A percentile compares a stretch with the other conserved stretches of the same genome.
phyloP scores from a whole-genome alignment of 2,888 invertebrate genomes.

The Leucophora obtusa region DNA sequence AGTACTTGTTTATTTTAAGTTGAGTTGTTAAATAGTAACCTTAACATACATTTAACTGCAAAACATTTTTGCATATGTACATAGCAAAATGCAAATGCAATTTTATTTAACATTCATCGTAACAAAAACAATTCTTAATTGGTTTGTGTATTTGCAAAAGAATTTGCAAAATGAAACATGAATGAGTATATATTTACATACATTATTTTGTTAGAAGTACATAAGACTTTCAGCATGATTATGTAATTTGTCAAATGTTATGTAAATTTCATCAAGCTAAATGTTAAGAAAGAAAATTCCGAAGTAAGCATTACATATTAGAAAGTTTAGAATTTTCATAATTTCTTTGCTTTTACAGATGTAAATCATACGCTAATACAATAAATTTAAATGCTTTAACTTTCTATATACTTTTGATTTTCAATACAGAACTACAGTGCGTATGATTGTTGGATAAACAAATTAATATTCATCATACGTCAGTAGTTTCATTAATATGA shows the following conservation, averaged over 20 bases:
- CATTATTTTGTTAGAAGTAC: neutral
- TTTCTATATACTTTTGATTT: too few species aligned
- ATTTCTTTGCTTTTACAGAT: too few species aligned
- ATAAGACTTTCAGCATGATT: neutral
- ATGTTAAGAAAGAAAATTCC: neutral
- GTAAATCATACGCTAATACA: too few species aligned
- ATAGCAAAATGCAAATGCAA: neutral
- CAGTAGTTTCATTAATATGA: too few species aligned
- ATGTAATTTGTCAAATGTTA: neutral
- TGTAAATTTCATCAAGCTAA: neutral
- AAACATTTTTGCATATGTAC: neutral
- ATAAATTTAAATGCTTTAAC: too few species aligned
- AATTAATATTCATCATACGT: too few species aligned
- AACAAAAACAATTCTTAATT: conserved; percentile 37
- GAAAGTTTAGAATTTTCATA: too few species aligned
- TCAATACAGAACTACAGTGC: too few species aligned
- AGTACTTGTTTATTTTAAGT: conserved; percentile 43
- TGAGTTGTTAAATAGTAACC: conserved; percentile 50
- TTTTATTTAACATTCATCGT: neutral
- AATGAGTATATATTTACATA: conserved; percentile 2
- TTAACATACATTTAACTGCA: conserved; percentile 37
- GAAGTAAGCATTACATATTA: too few species aligned
- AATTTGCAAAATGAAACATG: conserved; percentile 24
- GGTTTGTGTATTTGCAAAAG: conserved; percentile 55
- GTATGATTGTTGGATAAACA: too few species aligned